Evolutionary conservation across 2,888 invertebrate species (phyloP).

Genomic region (Lacanobia oleracea): DNA sequence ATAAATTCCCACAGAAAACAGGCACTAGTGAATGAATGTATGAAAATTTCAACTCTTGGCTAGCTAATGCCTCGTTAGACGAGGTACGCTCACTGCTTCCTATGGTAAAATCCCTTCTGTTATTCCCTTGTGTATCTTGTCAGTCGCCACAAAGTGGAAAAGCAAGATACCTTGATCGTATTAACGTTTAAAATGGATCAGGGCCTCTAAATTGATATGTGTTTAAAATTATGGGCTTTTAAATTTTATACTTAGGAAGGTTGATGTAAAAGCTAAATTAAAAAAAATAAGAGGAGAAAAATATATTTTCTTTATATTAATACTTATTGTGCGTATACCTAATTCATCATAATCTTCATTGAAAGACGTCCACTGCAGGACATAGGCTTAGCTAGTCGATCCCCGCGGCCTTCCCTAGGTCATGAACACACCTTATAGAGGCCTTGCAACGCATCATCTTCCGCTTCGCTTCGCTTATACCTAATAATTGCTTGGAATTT

Average conservation of each 20-base stretch:
- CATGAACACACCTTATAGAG: too few relatives aligned
- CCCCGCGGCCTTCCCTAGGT: too few relatives aligned
- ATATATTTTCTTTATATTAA: neutral
- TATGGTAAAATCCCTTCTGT: conserved; percentile 74
- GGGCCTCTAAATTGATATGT: neutral
- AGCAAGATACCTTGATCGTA: neutral
- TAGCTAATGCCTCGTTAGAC: conserved; percentile 61
- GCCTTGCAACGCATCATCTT: too few relatives aligned
- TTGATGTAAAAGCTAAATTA: neutral
- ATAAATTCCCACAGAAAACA: too few relatives aligned
- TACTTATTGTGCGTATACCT: neutral
- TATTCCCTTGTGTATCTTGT: conserved; percentile 60
- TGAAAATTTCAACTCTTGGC: neutral
- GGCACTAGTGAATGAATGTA: neutral
- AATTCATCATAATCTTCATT: too few relatives aligned
- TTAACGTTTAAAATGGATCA: conserved; percentile 1
- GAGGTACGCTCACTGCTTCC: conserved; percentile 54
- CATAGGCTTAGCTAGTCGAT: too few relatives aligned
- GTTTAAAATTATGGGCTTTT: neutral
- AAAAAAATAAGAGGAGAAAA: neutral
- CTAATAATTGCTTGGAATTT: too few relatives aligned
- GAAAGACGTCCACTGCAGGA: too few relatives aligned
- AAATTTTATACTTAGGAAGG: neutral
- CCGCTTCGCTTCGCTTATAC: too few relatives aligned
- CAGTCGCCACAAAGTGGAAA: conserved; percentile 43